A percentile compares a stretch with the other conserved stretches of the same genome.
phyloP scores from a whole-genome alignment of 2,797 vertebrate genomes.

The Psittacula echo region DNA sequence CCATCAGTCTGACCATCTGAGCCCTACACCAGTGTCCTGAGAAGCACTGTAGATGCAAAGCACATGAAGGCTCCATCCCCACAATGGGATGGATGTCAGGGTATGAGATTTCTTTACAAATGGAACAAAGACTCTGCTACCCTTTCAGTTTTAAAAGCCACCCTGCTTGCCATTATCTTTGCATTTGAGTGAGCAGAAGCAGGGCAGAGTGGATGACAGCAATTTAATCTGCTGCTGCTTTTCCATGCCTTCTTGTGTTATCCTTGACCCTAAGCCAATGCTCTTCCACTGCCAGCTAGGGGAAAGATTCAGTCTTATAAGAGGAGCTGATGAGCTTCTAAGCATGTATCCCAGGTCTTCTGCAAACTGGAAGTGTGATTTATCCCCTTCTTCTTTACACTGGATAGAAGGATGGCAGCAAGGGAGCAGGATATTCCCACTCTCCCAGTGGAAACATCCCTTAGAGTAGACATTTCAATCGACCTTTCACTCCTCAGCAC shows the following conservation, averaged over 20 bases:
- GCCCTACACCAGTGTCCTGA: neutral
- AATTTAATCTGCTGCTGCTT: neutral
- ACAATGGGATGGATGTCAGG: fast-evolving
- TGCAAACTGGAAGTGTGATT: neutral
- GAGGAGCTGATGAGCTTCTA: neutral
- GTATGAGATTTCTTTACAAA: neutral
- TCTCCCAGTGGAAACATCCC: neutral
- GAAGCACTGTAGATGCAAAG: neutral
- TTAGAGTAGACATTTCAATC: neutral
- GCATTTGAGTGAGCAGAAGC: neutral
- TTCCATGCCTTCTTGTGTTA: neutral
- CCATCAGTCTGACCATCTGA: neutral
- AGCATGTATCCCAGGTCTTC: neutral
- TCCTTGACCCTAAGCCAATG: neutral
- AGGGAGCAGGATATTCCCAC: neutral
- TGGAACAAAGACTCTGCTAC: neutral
- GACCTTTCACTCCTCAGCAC: neutral
- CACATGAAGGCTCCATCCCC: neutral
- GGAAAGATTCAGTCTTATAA: neutral
- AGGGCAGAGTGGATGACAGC: neutral
- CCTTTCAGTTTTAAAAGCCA: neutral
- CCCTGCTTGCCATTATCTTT: neutral
- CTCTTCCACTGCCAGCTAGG: neutral
- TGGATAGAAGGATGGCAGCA: fast-evolving
- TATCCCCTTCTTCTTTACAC: neutral